Base-by-base conservation (phyloP, 2,888 invertebrate genomes). In the Coelogynopora nodosa region DNA sequence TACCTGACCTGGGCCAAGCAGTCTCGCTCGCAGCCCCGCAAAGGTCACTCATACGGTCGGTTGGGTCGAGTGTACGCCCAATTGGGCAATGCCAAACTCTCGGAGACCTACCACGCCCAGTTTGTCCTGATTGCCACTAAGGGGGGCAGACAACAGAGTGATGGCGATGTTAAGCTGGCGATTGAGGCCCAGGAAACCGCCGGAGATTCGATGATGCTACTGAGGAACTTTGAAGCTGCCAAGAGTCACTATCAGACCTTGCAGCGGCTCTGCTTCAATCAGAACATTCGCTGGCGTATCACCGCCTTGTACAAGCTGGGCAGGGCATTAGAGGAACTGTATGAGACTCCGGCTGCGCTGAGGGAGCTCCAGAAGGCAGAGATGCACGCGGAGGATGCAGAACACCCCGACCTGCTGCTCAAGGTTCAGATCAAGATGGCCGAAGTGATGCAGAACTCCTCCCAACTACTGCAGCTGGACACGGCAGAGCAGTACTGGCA, bases 1-100 rank as follows among this genome's bases (percentile, higher is more conserved):
- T 91, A 90, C 88, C 87, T 90, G 23, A 87, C 88, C 30, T 86
- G 89, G 30, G 89, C 90, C 67, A 90, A 90, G 87, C 86, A 88
- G 67, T 10, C 29, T 23, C 10, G 29, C 23, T 5, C 18, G 18
- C 23, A 27, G 23, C 18, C 31, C 1, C 30, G 82, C 2, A 29
- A 30, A 28, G 82, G 30, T 18, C 29, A 30, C 29, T 2, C 30
- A 1, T 82, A 82, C 28, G 29, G 82, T 18, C 2, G 23, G 18
- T n/a, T 82, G 30, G 82, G 82, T 18, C 30, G 30, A 5, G 31
- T 82, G 18, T 82, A 82, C 31, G 82, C 82, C 18, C 13, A 29
- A 10, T 29, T 82, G 23, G 31, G 31, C 18, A 29, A 82, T 82
- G 82, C 30, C 82, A 82, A 82, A 28, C 5, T 82, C 1, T 82